Percentiles rank a stretch among this genome's conserved stretches.
Evolutionary conservation across 2,797 vertebrate species (phyloP).

Genomic region (Acanthornis magna): DNA sequence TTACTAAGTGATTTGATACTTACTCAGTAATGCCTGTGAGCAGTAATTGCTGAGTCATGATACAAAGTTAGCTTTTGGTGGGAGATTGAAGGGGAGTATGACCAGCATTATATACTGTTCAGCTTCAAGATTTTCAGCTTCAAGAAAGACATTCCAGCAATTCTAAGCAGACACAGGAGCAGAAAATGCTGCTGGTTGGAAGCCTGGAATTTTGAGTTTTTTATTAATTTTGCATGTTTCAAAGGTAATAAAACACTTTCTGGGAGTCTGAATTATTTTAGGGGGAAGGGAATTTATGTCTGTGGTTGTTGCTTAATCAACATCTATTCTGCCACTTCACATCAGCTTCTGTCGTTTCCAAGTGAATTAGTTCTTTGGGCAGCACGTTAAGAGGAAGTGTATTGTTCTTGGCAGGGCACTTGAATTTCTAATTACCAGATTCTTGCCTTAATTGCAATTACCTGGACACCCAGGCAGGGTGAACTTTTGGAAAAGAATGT

Average conservation of each 20-base stretch:
- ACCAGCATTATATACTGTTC: not conserved
- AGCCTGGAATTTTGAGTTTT: not conserved
- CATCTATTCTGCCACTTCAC: conserved; percentile 65
- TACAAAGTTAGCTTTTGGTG: conserved; percentile 9
- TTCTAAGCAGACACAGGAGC: not conserved
- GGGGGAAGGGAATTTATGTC: conserved; percentile 44
- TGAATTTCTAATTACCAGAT: conserved; percentile 80
- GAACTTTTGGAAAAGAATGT: conserved; percentile 80
- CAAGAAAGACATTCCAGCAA: not conserved
- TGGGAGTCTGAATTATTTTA: conserved; percentile 34
- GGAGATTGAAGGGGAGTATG: not conserved
- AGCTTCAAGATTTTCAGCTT: not conserved
- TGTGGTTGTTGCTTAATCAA: conserved; percentile 66
- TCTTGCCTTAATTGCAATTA: conserved; percentile 84
- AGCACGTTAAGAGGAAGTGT: conserved; percentile 72
- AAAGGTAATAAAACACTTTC: not conserved
- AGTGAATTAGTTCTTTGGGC: conserved; percentile 76
- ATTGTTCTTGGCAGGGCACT: conserved; percentile 81
- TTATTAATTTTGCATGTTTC: not conserved
- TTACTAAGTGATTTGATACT: not conserved
- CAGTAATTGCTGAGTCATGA: conserved; percentile 13
- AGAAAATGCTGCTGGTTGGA: not conserved
- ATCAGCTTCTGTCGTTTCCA: conserved; percentile 71
- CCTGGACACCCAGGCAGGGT: conserved; percentile 80
- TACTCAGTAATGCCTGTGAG: not conserved